Conservation (phyloP, 2,888 invertebrate genomes). For the Tenthredo scrophulariae region DNA sequence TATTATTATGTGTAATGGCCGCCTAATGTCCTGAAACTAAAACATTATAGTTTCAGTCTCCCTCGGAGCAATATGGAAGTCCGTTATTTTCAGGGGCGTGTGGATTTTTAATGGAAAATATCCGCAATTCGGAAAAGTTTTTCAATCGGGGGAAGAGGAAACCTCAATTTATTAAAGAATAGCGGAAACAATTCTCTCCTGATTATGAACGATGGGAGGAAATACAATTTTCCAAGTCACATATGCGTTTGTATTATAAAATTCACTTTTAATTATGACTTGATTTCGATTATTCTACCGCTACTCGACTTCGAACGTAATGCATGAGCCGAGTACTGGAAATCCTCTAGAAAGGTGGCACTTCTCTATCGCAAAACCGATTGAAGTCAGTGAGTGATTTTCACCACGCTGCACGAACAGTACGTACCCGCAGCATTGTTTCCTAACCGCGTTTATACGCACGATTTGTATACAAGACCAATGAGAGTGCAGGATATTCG, state of each 20-base stretch:
- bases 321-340: neutral
- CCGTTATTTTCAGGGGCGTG: neutral
- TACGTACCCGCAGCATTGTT: neutral
- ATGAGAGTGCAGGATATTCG: neutral
- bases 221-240: slow-evolving; percentile 14
- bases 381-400: neutral
- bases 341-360: neutral
- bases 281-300: slow-evolving; percentile 4
- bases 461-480: neutral
- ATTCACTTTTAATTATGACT: slow-evolving; percentile 9
- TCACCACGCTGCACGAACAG: neutral
- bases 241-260: neutral
- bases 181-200: neutral
- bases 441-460: neutral
- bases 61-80: neutral
- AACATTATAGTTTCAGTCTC: slow-evolving; percentile 18
- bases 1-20: slow-evolving; percentile 48
- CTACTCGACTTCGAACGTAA: neutral
- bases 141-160: neutral
- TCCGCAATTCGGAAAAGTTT: neutral
- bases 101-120: slow-evolving; percentile 11
- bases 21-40: slow-evolving; percentile 34
- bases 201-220: neutral
- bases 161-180: neutral
- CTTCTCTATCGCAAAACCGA: neutral